Evolutionary conservation across 2,888 invertebrate genomes (phyloP), one percentile per base, ranked within the genome.

Genomic region (Byasa hedistus): DNA sequence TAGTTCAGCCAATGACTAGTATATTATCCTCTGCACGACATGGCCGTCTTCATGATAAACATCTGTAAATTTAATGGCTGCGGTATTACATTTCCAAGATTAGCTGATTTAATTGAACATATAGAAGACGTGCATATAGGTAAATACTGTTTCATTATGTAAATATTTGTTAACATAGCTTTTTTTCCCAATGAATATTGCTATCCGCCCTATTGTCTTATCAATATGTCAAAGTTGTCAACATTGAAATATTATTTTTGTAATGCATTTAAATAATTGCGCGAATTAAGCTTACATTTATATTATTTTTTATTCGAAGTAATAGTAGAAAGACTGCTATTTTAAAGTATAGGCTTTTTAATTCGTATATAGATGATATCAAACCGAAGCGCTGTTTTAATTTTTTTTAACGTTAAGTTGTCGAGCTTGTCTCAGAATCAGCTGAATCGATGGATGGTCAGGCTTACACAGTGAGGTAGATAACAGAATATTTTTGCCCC

Each of bases 41-140:
- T 97, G 97, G 96, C 97, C 92, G 96, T 96, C 93, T 96, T 97
- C 93, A 94, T 96, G 93, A 93, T 96, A 91, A 97, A 97, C 94
- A 95, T 95, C 92, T 97, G 97, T 93, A 96, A 96, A 94, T 97
- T 95, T 91, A 95, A 95, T 93, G 95, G 95, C 91, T 97, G 97
- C 93, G 96, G 95, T 81, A 94, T 96, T 85, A 96, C 94, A 80
- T 97, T 96, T 94, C 94, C 95, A 80, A 95, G 94, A 88, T 93
- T 97, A 84, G 93, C 94, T 76, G 96, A 96, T 84, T 92, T 97
- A 83, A 97, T 97, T 83, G 95, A 95, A 84, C 97, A 97, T 90
- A 97, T 97, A 80, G 97, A 97, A 93, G 95, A 96, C 84, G 95
- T 95, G 76, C 97, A 97, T 89, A 96, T 97, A 84, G 96, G 96